A percentile compares a stretch with the other conserved stretches of the same genome.
phyloP scores from a whole-genome alignment of 2,888 invertebrate species.

The Seira ritae region DNA sequence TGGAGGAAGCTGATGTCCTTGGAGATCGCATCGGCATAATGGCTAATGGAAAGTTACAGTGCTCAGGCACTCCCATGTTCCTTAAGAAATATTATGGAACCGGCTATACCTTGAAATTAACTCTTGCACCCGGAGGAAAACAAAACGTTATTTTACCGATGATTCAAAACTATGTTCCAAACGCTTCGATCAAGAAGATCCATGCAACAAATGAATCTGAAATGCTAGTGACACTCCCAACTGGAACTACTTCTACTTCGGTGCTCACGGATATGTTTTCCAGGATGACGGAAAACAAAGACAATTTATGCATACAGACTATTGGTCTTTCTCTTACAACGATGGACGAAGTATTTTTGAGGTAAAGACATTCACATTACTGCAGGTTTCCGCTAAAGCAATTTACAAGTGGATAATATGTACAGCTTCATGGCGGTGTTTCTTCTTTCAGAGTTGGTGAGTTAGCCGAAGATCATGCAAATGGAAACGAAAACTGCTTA shows the following conservation, averaged over 20 bases:
- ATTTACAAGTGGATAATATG: not conserved
- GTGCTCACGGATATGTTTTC: slow-evolving; percentile 83
- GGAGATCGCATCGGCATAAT: slow-evolving; percentile 94
- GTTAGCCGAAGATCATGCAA: slow-evolving; percentile 53
- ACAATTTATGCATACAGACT: slow-evolving; percentile 82
- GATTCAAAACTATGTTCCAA: slow-evolving; percentile 81
- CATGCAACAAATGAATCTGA: slow-evolving; percentile 59
- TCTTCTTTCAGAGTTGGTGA: slow-evolving; percentile 66
- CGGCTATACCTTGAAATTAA: slow-evolving; percentile 79
- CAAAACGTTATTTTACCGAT: slow-evolving; percentile 75
- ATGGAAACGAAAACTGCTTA: slow-evolving; percentile 22
- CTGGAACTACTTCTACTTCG: slow-evolving; percentile 79
- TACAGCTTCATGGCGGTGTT: not conserved
- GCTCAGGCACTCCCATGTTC: slow-evolving; percentile 89
- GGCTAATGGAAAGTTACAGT: slow-evolving; percentile 83
- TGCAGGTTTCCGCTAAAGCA: not conserved
- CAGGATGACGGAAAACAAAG: slow-evolving; percentile 81
- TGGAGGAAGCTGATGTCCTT: slow-evolving; percentile 86
- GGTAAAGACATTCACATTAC: slow-evolving; percentile 77
- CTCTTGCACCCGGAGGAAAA: slow-evolving; percentile 73
- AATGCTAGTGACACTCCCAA: slow-evolving; percentile 66
- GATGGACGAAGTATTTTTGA: slow-evolving; percentile 92
- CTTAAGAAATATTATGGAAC: slow-evolving; percentile 83
- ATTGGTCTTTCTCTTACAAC: slow-evolving; percentile 91
- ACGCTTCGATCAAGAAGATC: slow-evolving; percentile 77